phyloP scores from a whole-genome alignment of 1,140 invertebrate genomes.

The Hycleus phaleratus region DNA sequence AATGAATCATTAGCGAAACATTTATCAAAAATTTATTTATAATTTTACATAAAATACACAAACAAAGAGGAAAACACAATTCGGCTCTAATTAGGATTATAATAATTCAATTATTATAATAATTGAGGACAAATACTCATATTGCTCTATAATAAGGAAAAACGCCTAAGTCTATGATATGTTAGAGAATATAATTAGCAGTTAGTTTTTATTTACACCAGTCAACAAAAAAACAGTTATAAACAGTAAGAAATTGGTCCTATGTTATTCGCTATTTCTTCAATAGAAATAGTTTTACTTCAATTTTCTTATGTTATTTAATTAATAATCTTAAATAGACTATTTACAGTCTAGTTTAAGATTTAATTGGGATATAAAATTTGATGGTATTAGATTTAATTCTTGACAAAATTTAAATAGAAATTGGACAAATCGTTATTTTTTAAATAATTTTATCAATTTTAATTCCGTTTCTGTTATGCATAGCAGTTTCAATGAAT shows the following conservation, averaged over 20 bases:
- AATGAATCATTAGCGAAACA: neutral
- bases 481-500: constrained; percentile 20
- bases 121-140: constrained; percentile 5
- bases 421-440: too few species aligned
- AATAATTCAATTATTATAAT: neutral
- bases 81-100: too few species aligned
- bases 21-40: constrained; percentile 21
- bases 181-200: constrained; percentile 18
- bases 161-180: constrained; percentile 24
- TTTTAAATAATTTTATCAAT: neutral
- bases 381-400: too few species aligned
- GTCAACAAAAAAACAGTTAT: constrained; percentile 9
- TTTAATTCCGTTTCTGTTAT: constrained; percentile 24
- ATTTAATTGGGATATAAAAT: neutral
- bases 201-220: neutral
- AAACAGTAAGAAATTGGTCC: constrained; percentile 37
- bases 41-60: neutral
- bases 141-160: constrained; percentile 13
- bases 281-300: neutral
- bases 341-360: neutral
- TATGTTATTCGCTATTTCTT: constrained; percentile 26
- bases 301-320: neutral
- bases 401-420: too few species aligned
- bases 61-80: constrained; percentile 8
- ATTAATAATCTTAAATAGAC: neutral